Evolutionary conservation across 2,888 invertebrate species (phyloP), one percentile per base, ranked within the genome.

Genomic region (Ectemnius lituratus): DNA sequence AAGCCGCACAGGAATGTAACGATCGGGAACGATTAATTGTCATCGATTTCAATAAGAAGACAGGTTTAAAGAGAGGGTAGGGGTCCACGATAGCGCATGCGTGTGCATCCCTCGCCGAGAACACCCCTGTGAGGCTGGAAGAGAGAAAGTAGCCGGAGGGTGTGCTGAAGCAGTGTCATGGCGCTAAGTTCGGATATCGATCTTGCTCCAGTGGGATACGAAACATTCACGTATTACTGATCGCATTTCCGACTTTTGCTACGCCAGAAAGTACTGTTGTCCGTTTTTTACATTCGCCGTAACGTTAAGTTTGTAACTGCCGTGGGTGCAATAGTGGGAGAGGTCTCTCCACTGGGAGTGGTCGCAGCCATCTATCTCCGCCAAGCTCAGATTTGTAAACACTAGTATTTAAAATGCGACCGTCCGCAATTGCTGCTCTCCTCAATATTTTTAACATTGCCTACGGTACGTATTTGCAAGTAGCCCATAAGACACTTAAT

Each of bases 121-220:
- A 57, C 56, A 28, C 45, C 14, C 45, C 14, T n/a, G 28, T 56
- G 5, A 13, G 46, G 23, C 14, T 60, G 16, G 4, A 64, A 14
- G n/a, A 45, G 62, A 14, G n/a, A 45, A 56, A 23, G 46, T 58
- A 57, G 59, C 65, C 56, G 45, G 47, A 59, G 67, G 27, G 28
- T 66, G 67, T 20, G 47, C 14, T 20, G 18, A 46, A 46, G 62
- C 60, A 73, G 76, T 66, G 74, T 81, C 74, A 76, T 77, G 85
- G 88, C 87, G 88, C 81, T 85, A 78, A 75, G 69, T 83, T 87
- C 82, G 83, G 62, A 68, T 84, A 88, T 88, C 79, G 88, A 88
- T 87, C 84, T 77, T 74, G 73, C 72, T 67, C 82, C 79, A 78
- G 72, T 84, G 85, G 79, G 85, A 86, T 85, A 86, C 85, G 84